These are phyloP conservation scores for Drosophila ananassae DNA, from an alignment of 1,140 invertebrate genomes.

Conservation along the genomic window DNA sequence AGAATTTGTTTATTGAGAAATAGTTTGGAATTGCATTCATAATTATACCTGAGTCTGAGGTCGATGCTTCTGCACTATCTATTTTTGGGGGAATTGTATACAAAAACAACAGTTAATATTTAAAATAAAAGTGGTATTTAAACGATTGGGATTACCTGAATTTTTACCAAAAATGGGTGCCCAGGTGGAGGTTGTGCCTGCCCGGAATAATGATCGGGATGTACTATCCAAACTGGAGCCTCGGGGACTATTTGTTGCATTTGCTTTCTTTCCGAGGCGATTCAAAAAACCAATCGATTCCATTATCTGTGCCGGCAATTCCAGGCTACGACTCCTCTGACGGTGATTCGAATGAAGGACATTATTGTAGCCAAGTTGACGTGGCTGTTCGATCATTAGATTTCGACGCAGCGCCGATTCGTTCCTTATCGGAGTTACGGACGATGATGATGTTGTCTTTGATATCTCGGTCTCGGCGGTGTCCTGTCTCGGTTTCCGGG, in stretches of 20 bases:
- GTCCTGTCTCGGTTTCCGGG: not conserved
- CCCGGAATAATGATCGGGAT: not conserved
- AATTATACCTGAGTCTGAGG: not conserved
- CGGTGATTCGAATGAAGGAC: constrained; percentile 47
- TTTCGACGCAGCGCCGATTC: too few relatives aligned
- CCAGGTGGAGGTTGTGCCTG: not conserved
- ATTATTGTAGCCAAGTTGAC: constrained; percentile 26
- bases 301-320: not conserved
- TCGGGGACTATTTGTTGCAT: not conserved
- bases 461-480: not conserved
- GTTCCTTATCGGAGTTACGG: too few relatives aligned
- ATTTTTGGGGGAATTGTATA: not conserved
- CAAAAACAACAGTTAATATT: not conserved
- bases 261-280: not conserved
- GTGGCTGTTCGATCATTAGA: not conserved
- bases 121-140: not conserved
- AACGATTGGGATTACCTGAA: not conserved
- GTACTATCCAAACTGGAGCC: constrained; percentile 13
- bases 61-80: too few relatives aligned
- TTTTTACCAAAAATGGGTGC: not conserved
- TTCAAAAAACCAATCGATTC: not conserved
- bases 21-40: not conserved
- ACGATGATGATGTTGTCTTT: not conserved
- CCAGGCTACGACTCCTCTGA: constrained; percentile 22
- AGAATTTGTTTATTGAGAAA: not conserved